Conservation (phyloP, 2,113 vertebrate species). For the Protobothrops mucrosquamatus region DNA sequence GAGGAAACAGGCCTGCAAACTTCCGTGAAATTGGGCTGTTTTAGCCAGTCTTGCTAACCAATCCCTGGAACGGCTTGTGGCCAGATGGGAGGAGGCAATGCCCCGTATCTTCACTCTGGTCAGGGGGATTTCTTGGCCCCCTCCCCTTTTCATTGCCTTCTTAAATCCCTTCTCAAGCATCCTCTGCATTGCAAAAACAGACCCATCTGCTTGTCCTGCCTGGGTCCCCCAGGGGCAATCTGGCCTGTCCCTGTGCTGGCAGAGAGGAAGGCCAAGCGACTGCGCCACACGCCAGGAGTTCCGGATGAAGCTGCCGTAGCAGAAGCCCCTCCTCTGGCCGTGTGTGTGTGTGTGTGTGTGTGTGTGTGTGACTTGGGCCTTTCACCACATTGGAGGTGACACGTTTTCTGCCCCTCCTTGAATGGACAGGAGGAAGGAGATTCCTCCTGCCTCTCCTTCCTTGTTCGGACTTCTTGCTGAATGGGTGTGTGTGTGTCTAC, state of each 20-base stretch:
- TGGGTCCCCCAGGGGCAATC: neutral
- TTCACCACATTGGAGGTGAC: neutral
- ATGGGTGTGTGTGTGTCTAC: rapidly evolving
- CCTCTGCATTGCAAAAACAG: neutral
- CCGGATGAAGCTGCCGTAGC: neutral
- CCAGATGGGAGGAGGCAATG: constrained; percentile 50
- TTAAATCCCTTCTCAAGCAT: neutral
- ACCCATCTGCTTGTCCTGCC: neutral
- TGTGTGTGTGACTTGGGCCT: neutral
- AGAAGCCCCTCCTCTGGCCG: neutral
- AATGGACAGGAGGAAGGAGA: neutral
- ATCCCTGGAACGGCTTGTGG: constrained; percentile 34
- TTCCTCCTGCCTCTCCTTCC: neutral
- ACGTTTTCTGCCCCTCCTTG: neutral
- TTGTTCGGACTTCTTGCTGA: neutral
- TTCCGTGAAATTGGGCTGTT: rapidly evolving
- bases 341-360: too few relatives aligned
- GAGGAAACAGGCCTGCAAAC: neutral
- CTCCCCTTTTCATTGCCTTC: neutral
- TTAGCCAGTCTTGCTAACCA: constrained; percentile 25
- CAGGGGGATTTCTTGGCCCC: constrained; percentile 25
- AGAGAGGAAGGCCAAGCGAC: neutral
- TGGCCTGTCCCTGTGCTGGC: neutral
- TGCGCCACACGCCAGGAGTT: neutral
- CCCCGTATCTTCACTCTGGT: constrained; percentile 37